Conservation (phyloP, 2,888 invertebrate genomes). For the Lathronympha strigana region DNA sequence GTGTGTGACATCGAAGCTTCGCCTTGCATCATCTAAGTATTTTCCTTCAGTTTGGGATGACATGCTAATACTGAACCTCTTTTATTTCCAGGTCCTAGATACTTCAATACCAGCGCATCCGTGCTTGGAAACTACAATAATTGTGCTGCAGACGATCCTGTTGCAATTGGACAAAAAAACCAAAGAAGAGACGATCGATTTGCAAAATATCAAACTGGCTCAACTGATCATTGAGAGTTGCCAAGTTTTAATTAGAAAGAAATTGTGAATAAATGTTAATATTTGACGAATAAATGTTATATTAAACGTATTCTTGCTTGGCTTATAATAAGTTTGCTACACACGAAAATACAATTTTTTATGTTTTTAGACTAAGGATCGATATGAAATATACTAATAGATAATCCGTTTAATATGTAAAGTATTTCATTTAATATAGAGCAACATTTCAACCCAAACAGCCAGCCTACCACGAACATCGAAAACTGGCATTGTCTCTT, state of each 20-base stretch:
- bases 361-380: slow-evolving; percentile 22
- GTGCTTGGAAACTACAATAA: slow-evolving; percentile 63
- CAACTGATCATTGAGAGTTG: slow-evolving; percentile 72
- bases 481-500: too few relatives aligned
- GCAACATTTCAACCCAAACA: too few relatives aligned
- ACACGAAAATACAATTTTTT: slow-evolving; percentile 1
- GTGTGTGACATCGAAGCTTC: too few relatives aligned
- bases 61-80: neutral
- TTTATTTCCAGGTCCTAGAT: slow-evolving; percentile 64
- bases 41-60: neutral
- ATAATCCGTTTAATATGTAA: slow-evolving; percentile 1
- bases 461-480: too few relatives aligned
- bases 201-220: slow-evolving; percentile 63
- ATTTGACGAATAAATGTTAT: neutral
- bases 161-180: slow-evolving; percentile 60
- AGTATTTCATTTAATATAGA: neutral
- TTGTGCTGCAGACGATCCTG: slow-evolving; percentile 64
- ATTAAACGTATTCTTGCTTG: slow-evolving; percentile 14
- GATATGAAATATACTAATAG: slow-evolving; percentile 29
- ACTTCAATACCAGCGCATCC: slow-evolving; percentile 72
- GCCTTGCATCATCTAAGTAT: too few relatives aligned
- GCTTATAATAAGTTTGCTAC: slow-evolving; percentile 9
- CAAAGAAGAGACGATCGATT: slow-evolving; percentile 48
- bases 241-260: slow-evolving; percentile 62
- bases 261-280: slow-evolving; percentile 54